phyloP scores from a whole-genome alignment of 1,140 invertebrate species.

The Phymastichus coffea region DNA sequence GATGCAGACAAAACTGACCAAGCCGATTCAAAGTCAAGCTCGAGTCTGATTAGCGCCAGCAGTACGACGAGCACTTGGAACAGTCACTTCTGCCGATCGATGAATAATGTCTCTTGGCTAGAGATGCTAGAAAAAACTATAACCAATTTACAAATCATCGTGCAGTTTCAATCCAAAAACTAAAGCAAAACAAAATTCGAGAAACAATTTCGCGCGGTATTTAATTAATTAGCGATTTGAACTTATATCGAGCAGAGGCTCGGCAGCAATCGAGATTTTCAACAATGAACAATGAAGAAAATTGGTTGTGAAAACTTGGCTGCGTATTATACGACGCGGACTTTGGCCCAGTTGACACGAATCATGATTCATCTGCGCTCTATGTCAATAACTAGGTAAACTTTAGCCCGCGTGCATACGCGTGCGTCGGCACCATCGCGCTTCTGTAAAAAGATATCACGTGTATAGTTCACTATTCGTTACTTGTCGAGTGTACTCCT shows the following conservation, averaged over 20 bases:
- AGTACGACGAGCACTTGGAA: conserved; percentile 38
- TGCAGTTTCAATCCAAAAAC: conserved; percentile 46
- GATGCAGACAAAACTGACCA: conserved; percentile 32
- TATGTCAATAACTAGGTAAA: conserved; percentile 2
- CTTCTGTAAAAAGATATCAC: conserved; percentile 20
- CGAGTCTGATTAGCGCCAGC: conserved; percentile 25
- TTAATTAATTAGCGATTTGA: too few relatives aligned
- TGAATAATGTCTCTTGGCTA: conserved; percentile 50
- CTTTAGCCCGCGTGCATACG: conserved; percentile 20
- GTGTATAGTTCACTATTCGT: conserved; percentile 28
- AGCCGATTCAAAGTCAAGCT: conserved; percentile 23
- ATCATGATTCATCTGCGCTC: background rate
- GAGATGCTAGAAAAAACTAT: conserved; percentile 56
- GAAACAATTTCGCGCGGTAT: conserved; percentile 7
- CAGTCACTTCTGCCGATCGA: conserved; percentile 43
- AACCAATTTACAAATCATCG: conserved; percentile 48
- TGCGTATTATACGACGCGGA: background rate
- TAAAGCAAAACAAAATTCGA: too few relatives aligned
- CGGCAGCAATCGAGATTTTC: too few relatives aligned
- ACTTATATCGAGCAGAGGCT: too few relatives aligned
- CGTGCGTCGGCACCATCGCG: too few relatives aligned
- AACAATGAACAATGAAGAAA: too few relatives aligned
- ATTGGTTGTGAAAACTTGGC: too few relatives aligned
- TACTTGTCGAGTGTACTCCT: conserved; percentile 29
- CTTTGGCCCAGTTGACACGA: background rate